A percentile compares a stretch with the other conserved stretches of the same genome.
phyloP scores from a whole-genome alignment of 35 echinoderm and acorn worm genomes.

The Diadema setosum region DNA sequence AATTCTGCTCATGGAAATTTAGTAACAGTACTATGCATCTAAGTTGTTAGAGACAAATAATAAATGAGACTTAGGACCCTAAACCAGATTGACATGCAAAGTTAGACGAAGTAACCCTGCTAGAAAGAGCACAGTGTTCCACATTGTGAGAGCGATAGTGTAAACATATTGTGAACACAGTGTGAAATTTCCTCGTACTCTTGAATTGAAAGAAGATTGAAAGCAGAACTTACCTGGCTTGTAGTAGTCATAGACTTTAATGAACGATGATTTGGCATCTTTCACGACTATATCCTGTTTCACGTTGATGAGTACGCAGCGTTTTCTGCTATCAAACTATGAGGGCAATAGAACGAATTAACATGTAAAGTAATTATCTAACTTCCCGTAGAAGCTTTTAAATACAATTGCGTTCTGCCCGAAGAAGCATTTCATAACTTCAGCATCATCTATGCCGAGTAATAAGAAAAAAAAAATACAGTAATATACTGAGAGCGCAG shows the following conservation, averaged over 20 bases:
- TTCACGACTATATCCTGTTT: conserved; percentile 30
- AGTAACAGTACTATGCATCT: no score
- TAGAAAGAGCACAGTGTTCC: no score
- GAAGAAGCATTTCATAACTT: neutral
- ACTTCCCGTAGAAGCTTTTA: neutral
- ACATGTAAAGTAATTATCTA: neutral
- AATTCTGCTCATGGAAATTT: no score
- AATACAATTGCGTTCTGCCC: neutral
- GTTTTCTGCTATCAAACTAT: neutral
- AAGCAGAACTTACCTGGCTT: conserved; percentile 28
- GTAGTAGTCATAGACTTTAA: conserved; percentile 49
- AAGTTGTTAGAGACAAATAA: no score
- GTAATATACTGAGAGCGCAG: neutral
- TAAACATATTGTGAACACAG: no score
- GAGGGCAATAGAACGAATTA: neutral
- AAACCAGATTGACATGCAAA: no score
- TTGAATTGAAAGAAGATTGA: no score
- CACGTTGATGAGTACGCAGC: neutral
- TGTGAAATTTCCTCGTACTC: no score
- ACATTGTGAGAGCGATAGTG: no score
- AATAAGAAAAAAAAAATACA: neutral
- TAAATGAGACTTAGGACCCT: no score
- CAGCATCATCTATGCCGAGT: neutral
- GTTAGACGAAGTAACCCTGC: no score
- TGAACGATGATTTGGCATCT: neutral